phyloP scores from a whole-genome alignment of 2,113 vertebrate genomes.

The Varanus salvator region DNA sequence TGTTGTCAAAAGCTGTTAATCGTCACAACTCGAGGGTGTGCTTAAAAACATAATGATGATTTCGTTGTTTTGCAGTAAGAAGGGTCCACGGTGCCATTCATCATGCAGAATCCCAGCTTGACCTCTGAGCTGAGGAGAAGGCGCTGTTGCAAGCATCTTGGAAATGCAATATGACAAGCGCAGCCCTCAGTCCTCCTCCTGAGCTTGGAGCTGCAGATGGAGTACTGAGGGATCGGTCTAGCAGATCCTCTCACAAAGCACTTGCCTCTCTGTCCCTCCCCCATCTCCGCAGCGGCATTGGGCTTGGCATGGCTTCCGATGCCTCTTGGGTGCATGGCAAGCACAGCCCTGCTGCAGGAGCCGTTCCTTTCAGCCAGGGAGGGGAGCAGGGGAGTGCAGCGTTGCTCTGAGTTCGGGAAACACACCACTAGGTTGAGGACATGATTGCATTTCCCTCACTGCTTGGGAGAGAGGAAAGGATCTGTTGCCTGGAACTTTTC shows the following conservation, averaged over 20 bases:
- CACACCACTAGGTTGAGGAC: neutral
- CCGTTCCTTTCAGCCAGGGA: neutral
- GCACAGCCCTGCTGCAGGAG: too few species aligned
- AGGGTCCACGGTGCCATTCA: neutral
- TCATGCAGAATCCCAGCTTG: too few species aligned
- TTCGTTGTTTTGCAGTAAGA: neutral
- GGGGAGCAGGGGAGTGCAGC: neutral
- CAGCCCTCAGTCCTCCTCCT: neutral
- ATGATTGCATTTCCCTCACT: neutral
- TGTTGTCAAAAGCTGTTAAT: neutral
- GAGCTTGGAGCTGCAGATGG: neutral
- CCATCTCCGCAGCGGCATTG: neutral
- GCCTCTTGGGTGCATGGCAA: neutral
- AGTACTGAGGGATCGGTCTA: too few species aligned
- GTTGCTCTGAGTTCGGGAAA: neutral
- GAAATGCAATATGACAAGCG: neutral
- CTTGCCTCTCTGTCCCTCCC: neutral
- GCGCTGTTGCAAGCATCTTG: neutral
- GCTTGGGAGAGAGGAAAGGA: neutral
- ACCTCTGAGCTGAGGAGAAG: neutral
- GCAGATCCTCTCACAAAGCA: neutral
- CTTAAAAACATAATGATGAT: neutral
- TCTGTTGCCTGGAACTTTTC: neutral
- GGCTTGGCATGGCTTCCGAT: neutral
- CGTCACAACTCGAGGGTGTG: neutral